phyloP scores from a whole-genome alignment of 1,140 invertebrate genomes.

The Temnothorax nylanderi region DNA sequence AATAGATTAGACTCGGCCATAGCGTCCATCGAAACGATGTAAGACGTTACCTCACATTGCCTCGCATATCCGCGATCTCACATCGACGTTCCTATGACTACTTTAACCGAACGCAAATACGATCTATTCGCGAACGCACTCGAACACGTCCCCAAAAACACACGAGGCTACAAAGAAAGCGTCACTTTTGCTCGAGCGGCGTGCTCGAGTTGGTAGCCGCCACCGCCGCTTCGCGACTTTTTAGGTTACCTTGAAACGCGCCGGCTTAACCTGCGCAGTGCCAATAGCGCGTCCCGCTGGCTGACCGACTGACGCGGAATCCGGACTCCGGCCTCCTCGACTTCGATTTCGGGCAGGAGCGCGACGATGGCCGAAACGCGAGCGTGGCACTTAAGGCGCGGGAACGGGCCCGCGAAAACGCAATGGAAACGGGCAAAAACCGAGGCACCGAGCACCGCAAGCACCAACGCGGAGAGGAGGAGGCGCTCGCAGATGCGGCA shows the following conservation, averaged over 20 bases:
- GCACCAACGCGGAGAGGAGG: neutral
- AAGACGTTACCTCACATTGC: neutral
- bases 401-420: neutral
- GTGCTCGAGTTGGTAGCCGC: slow-evolving; percentile 19
- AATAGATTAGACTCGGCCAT: neutral
- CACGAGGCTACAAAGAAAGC: neutral
- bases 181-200: neutral
- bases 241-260: slow-evolving; percentile 84
- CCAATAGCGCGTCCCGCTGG: slow-evolving; percentile 42
- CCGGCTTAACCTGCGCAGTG: slow-evolving; percentile 80
- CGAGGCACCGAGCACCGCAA: neutral
- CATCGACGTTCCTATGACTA: neutral
- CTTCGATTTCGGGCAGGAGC: slow-evolving; percentile 7
- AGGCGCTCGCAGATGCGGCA: slow-evolving; percentile 32
- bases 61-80: neutral
- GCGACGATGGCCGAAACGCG: neutral
- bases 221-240: slow-evolving; percentile 67
- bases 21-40: neutral
- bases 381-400: neutral
- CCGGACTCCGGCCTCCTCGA: slow-evolving; percentile 22
- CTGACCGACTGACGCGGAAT: slow-evolving; percentile 35
- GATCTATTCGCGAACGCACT: neutral
- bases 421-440: slow-evolving; percentile 12
- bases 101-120: neutral
- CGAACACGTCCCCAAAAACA: neutral